phyloP scores from a whole-genome alignment of 2,888 invertebrate genomes.

The Apamea epomidion region DNA sequence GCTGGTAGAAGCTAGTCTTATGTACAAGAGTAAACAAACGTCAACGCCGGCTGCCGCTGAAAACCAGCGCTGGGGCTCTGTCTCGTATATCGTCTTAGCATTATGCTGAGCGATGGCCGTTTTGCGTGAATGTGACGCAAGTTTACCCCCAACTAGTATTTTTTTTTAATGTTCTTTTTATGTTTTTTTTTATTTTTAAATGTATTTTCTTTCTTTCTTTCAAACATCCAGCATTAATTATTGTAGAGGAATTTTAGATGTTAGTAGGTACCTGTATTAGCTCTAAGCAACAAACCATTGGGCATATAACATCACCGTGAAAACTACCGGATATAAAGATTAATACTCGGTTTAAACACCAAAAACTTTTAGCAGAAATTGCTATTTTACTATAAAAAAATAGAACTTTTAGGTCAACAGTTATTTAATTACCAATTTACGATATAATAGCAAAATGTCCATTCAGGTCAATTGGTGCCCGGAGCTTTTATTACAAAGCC shows the following conservation, averaged over 20 bases:
- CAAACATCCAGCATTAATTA: not conserved
- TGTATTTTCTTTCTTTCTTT: too few relatives aligned
- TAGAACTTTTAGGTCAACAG: constrained; percentile 21
- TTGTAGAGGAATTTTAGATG: not conserved
- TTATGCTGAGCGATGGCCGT: too few relatives aligned
- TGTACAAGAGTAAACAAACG: not conserved
- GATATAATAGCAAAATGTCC: constrained; percentile 18
- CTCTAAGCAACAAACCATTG: not conserved
- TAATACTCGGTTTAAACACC: not conserved
- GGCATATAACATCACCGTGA: not conserved
- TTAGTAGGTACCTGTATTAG: not conserved
- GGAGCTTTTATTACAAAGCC: constrained; percentile 21
- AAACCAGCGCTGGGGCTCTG: too few relatives aligned
- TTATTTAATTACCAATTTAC: constrained; percentile 37
- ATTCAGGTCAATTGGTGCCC: constrained; percentile 16
- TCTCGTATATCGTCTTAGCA: too few relatives aligned
- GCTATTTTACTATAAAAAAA: constrained; percentile 12
- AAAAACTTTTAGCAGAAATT: not conserved
- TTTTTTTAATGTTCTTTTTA: too few relatives aligned
- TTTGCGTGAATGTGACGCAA: too few relatives aligned
- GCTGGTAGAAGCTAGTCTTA: not conserved
- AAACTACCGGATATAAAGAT: not conserved
- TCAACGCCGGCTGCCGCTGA: too few relatives aligned
- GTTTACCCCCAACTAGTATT: too few relatives aligned
- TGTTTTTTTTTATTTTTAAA: too few relatives aligned